Conservation (phyloP, 2,797 vertebrate species). For the Ciconia nigra region DNA sequence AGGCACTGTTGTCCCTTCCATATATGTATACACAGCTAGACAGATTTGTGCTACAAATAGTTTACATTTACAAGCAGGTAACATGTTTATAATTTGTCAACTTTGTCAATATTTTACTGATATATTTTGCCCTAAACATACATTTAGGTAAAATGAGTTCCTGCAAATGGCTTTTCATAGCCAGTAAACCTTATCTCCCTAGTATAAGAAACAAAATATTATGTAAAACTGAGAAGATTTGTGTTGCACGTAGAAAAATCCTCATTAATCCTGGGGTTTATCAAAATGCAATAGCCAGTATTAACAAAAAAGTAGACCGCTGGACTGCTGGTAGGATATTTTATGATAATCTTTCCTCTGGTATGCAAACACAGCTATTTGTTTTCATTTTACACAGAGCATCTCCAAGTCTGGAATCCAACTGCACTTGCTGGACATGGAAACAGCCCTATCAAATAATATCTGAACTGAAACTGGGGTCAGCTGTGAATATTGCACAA, state of each 20-base stretch:
- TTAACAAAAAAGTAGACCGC: not conserved
- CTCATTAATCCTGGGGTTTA: not conserved
- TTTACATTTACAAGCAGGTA: not conserved
- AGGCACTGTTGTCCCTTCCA: not conserved
- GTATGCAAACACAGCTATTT: not conserved
- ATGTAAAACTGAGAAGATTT: constrained; percentile 14
- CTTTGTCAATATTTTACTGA: not conserved
- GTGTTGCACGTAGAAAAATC: not conserved
- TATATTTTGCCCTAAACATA: not conserved
- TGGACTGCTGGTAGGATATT: not conserved
- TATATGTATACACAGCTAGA: not conserved
- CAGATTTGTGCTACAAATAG: not conserved
- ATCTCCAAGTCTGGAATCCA: not conserved
- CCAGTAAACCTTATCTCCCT: not conserved
- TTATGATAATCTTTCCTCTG: not conserved
- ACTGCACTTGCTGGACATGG: not conserved
- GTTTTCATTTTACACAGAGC: not conserved
- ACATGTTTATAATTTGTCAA: not conserved
- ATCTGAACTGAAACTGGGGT: not conserved
- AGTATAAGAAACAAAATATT: not conserved
- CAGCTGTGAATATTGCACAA: not conserved
- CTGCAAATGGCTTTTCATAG: not conserved
- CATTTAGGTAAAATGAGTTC: not conserved
- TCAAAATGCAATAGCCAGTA: not conserved
- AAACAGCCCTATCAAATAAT: not conserved